Conservation (phyloP, 2,113 vertebrate species). For the Pelusios castaneus region DNA sequence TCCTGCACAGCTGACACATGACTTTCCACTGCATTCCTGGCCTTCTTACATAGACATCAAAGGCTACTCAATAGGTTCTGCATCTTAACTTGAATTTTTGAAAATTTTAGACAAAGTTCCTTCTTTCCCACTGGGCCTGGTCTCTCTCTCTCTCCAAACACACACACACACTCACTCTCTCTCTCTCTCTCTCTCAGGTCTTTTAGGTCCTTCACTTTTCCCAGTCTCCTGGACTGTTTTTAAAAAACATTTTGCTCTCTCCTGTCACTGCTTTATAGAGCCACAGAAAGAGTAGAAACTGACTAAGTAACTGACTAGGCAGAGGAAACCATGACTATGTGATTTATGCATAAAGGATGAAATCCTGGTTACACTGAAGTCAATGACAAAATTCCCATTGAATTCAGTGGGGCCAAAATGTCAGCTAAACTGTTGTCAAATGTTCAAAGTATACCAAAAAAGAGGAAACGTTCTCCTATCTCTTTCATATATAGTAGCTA, state of each 20-base stretch:
- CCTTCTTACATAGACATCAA: background rate
- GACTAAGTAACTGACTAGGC: background rate
- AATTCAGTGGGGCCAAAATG: background rate
- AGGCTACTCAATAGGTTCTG: background rate
- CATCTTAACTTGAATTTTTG: background rate
- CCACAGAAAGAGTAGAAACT: background rate
- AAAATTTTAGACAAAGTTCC: background rate
- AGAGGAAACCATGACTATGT: background rate
- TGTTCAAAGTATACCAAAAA: no score
- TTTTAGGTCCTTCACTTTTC: background rate
- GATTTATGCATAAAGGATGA: background rate
- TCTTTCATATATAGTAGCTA: no score
- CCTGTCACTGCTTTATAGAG: background rate
- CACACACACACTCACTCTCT: background rate
- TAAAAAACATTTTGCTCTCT: background rate
- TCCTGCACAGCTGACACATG: background rate
- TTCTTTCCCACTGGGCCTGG: background rate
- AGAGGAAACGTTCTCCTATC: no score
- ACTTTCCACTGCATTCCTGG: background rate
- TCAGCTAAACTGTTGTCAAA: no score
- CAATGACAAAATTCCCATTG: background rate
- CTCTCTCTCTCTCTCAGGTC: no score
- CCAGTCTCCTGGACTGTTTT: background rate
- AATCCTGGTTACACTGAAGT: background rate
- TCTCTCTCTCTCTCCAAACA: no score